These are phyloP conservation scores for Pycnonotus jocosus DNA, from an alignment of 2,113 vertebrate genomes.

Conservation along the genomic window DNA sequence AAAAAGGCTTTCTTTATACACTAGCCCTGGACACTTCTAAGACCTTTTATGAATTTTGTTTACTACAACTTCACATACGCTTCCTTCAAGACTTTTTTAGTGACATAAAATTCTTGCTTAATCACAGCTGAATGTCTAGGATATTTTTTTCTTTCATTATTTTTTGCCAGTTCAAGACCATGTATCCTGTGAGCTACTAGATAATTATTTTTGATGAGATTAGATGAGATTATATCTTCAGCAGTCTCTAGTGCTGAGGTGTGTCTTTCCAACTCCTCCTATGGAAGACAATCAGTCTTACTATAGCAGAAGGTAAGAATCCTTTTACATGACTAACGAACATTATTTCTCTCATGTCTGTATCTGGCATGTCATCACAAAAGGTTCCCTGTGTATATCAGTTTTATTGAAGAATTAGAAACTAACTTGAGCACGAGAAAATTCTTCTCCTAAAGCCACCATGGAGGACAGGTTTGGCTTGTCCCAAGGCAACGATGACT, in stretches of 20 bases:
- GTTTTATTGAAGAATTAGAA: not conserved
- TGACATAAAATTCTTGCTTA: not conserved
- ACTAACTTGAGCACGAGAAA: not conserved
- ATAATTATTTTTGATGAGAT: not conserved
- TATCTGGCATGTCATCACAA: not conserved
- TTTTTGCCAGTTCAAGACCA: not conserved
- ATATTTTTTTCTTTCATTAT: not conserved
- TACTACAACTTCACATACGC: not conserved
- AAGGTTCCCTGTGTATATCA: not conserved
- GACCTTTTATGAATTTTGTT: not conserved
- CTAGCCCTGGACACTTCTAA: not conserved
- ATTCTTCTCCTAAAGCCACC: not conserved
- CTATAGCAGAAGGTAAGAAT: not conserved
- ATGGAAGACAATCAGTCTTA: not conserved
- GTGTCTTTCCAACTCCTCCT: not conserved
- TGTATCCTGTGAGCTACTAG: not conserved
- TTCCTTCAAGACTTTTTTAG: conserved; percentile 8
- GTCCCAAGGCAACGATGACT: not conserved
- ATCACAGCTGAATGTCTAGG: not conserved
- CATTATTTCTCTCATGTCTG: rapidly evolving
- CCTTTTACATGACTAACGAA: not conserved
- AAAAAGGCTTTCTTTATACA: not conserved
- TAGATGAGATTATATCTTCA: not conserved
- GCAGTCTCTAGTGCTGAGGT: not conserved
- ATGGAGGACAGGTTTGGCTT: not conserved